phyloP scores from a whole-genome alignment of 2,797 vertebrate species.

The Sebastes aleutianus region DNA sequence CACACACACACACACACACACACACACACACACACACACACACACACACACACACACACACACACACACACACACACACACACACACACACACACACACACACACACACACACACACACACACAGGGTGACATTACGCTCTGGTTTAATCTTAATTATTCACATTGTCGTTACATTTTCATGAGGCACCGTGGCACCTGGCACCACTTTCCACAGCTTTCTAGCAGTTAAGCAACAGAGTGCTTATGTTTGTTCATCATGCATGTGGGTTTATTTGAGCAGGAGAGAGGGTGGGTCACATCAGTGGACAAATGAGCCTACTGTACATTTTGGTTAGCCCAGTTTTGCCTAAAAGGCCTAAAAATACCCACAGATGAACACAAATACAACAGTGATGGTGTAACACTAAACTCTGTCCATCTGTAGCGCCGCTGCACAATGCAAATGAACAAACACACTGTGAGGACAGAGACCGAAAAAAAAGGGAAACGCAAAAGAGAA shows the following conservation, averaged over 20 bases:
- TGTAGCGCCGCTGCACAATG: background rate
- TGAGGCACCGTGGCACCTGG: constrained; percentile 52
- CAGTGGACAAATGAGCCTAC: background rate
- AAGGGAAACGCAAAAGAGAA: constrained; percentile 13
- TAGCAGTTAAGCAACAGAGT: constrained; percentile 36
- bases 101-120: constrained; percentile 20
- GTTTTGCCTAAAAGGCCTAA: background rate
- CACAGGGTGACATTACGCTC: constrained; percentile 49
- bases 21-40: background rate
- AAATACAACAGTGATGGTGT: background rate
- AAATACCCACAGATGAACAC: background rate
- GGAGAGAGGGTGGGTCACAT: background rate
- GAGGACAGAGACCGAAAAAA: background rate
- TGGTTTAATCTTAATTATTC: constrained; percentile 75
- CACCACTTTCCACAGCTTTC: constrained; percentile 37
- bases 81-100: constrained; percentile 7
- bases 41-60: constrained; percentile 9
- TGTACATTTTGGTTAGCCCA: background rate
- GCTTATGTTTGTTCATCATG: constrained; percentile 11
- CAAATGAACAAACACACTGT: constrained; percentile 4
- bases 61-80: constrained; percentile 3
- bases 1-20: constrained; percentile 18
- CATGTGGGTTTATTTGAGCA: constrained; percentile 26
- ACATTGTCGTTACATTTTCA: constrained; percentile 69
- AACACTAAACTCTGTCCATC: constrained; percentile 3